Base-by-base conservation (phyloP, 2,113 vertebrate species). In the Ranitomeya variabilis region DNA sequence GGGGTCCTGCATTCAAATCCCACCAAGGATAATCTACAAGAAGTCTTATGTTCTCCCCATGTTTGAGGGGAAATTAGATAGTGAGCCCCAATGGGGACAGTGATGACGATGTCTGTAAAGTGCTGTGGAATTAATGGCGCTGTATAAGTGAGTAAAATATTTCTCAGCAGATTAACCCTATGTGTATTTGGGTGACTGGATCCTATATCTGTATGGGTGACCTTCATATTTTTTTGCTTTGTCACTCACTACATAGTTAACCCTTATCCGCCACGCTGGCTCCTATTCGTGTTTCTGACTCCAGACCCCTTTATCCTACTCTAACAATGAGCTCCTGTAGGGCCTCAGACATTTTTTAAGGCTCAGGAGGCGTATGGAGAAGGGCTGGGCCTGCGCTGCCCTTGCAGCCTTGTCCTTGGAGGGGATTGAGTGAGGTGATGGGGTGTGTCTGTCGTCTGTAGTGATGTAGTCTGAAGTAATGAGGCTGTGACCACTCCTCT, bases 361-460 rank as follows among this genome's bases (percentile, higher is more conserved):
- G 51, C 26, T 54, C 12, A 55, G 79, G 80, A 74, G 80, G 79
- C 51, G 80, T 64, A 10, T 67, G 57, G 19, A n/a, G 67, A 52
- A 76, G 59, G 87, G 87, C 57, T 64, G 80, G 87, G 55, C 67
- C 19, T 83, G 1, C 3, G 9, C 5, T 73, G 66, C 26, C 86
- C 86, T 88, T 88, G 80, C 37, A 74, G 74, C 31, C 60, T 26
- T 86, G 85, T 78, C 85, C 85, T 87, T 87, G 86, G 80, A 88
- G 87, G 31, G 80, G 80, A 76, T 83, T 82, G 80, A 77, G 57
- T 78, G 87, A 83, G 87, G 71, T 88, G 87, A 88, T 88, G 87
- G 87, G 87, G 87, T 78, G 87, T 88, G 87, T 88, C 81, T 66
- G 37, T 45, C 10, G 15, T 52, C 14, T 73, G 21, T 71, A 82